These are phyloP conservation scores for Lycophotia porphyrea DNA, from an alignment of 2,888 invertebrate species.

Conservation along the genomic window DNA sequence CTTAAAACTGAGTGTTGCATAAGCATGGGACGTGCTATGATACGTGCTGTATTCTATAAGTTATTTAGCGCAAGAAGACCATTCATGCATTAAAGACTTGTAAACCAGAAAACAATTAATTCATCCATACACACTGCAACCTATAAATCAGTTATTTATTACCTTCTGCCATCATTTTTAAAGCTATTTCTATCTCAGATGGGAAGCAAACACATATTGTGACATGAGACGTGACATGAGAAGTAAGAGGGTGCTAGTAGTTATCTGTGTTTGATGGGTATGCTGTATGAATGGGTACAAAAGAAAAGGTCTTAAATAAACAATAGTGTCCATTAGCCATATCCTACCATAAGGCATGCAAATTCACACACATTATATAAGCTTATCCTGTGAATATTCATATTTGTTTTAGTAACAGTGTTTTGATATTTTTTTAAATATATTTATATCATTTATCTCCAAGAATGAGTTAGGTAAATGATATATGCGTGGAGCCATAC, in stretches of 20 bases:
- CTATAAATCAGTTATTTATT: neutral
- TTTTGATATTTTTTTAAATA: too few relatives aligned
- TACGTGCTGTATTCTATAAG: neutral
- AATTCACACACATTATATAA: too few relatives aligned
- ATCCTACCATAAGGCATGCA: too few relatives aligned
- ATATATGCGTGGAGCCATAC: too few relatives aligned
- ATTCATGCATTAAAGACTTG: neutral
- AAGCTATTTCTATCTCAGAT: neutral
- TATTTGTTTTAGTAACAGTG: too few relatives aligned
- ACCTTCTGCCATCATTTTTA: neutral
- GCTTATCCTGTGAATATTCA: too few relatives aligned
- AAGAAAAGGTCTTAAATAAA: too few relatives aligned
- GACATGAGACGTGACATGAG: neutral
- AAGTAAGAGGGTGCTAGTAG: neutral
- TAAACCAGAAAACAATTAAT: neutral
- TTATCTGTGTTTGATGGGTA: too few relatives aligned
- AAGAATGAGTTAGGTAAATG: too few relatives aligned
- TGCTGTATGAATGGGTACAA: too few relatives aligned
- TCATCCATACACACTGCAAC: neutral
- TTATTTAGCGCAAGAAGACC: neutral
- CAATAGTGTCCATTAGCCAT: too few relatives aligned
- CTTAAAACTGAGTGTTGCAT: neutral
- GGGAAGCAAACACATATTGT: neutral
- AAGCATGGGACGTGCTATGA: neutral
- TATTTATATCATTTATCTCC: too few relatives aligned